Conservation (phyloP, 2,888 invertebrate species). For the Clunio marinus region DNA sequence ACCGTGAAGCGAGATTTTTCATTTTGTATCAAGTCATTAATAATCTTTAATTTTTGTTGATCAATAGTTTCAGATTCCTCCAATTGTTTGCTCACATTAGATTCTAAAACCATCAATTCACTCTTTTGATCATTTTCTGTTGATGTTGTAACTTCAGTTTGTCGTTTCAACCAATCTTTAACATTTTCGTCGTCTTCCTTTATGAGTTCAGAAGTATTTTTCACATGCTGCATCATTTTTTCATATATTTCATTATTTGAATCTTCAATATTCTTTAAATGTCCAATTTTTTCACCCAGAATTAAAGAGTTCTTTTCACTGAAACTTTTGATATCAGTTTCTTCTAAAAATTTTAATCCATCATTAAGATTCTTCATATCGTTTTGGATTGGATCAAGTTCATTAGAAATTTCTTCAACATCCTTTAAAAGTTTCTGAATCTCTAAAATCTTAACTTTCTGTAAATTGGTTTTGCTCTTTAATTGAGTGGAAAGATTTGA, state of each 20-base stretch:
- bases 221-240: neutral
- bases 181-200: neutral
- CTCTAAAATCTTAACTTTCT: slow-evolving; percentile 31
- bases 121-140: neutral
- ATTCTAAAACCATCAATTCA: neutral
- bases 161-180: neutral
- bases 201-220: neutral
- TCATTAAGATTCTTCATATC: neutral
- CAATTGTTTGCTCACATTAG: neutral
- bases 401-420: neutral
- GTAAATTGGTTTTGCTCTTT: slow-evolving; percentile 11
- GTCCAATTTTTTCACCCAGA: neutral
- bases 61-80: neutral
- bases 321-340: neutral
- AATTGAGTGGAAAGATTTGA: neutral
- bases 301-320: neutral
- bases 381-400: neutral
- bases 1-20: neutral
- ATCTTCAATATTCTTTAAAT: neutral
- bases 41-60: neutral
- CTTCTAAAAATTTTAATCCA: neutral
- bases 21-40: neutral
- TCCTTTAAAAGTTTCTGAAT: slow-evolving; percentile 24
- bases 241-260: neutral
- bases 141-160: neutral